Evolutionary conservation across 1,140 invertebrate species (phyloP), one percentile per base, ranked within the genome.

Genomic region (Ips nitidus): DNA sequence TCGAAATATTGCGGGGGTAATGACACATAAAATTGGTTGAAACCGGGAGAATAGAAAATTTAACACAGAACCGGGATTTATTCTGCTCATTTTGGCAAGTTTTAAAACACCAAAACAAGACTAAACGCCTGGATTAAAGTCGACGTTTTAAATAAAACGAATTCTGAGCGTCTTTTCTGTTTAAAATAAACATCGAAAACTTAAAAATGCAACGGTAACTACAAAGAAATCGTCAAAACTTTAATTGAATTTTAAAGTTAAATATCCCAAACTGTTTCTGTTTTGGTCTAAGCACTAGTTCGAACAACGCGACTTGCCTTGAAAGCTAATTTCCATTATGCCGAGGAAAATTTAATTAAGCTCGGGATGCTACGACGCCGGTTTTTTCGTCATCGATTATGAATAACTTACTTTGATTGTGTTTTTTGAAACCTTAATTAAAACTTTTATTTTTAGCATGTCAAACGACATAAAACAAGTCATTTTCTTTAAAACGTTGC

Each of bases 251-350:
- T 69, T 38, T 62, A 63, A 64, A 70, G 43, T 64, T 47, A 40
- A 64, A 70, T 64, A 63, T 70, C 60, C 47, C 4, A 58, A 70
- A 57, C 59, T 56, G 68, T 70, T 70, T 64, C 61, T 64, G 64
- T 64, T 22, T 70, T 64, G 55, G 60, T 69, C 40, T 57, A 62
- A 69, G 59, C 22, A 42, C 42, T 52, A 55, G 55, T 67, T 67
- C 64, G 38, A 55, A 59, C 45, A 45, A 52, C 41, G 47, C 47
- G 50, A 69, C 56, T 53, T 45, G 45, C 52, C 59, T 56, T 57
- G 41, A 42, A 52, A 55, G 36, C 60, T 63, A 69, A 52, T 69
- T 62, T 63, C 41, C 41, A 57, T 55, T 69, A 53, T 61, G 43
- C 39, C 37, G 5, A 36, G 6, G 67, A 69, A 69, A 55, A 69